Evolutionary conservation across 2,797 vertebrate genomes (phyloP).

Genomic region (Gastrophryne carolinensis): DNA sequence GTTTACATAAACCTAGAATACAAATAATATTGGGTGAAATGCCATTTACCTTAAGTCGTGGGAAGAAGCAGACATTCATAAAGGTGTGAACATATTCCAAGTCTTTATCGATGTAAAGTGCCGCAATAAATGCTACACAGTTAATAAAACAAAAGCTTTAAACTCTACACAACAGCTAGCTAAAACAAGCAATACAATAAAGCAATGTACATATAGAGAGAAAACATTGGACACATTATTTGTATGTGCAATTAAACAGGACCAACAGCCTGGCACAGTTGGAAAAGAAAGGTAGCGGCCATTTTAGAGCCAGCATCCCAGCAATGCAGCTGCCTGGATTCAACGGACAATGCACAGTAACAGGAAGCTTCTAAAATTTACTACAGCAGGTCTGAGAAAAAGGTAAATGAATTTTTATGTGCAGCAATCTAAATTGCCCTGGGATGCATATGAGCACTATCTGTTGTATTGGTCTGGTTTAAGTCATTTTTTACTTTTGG

Average conservation of each 20-base stretch:
- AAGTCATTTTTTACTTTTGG: no score
- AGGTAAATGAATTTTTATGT: no score
- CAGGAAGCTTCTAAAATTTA: no score
- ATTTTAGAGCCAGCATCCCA: no score
- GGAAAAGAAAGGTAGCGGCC: no score
- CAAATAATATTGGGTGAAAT: neutral
- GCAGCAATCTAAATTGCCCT: no score
- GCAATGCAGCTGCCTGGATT: no score
- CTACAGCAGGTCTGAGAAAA: no score
- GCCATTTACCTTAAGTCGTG: constrained; percentile 88
- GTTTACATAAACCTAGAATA: neutral
- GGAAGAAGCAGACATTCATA: constrained; percentile 99
- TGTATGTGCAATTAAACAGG: neutral
- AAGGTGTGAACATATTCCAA: constrained; percentile 96
- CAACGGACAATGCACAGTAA: no score
- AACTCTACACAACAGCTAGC: constrained; percentile 37
- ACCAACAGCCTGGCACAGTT: no score
- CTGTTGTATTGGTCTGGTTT: no score
- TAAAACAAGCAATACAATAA: constrained; percentile 16
- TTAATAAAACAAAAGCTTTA: constrained; percentile 46
- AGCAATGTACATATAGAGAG: neutral
- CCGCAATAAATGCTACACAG: constrained; percentile 89
- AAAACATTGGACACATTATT: constrained; percentile 3
- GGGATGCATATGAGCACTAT: no score
- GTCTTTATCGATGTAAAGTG: constrained; percentile 96